A percentile compares a stretch with the other conserved stretches of the same genome.
Evolutionary conservation across 2,797 vertebrate species (phyloP).

Genomic region (Poecilia wingei): DNA sequence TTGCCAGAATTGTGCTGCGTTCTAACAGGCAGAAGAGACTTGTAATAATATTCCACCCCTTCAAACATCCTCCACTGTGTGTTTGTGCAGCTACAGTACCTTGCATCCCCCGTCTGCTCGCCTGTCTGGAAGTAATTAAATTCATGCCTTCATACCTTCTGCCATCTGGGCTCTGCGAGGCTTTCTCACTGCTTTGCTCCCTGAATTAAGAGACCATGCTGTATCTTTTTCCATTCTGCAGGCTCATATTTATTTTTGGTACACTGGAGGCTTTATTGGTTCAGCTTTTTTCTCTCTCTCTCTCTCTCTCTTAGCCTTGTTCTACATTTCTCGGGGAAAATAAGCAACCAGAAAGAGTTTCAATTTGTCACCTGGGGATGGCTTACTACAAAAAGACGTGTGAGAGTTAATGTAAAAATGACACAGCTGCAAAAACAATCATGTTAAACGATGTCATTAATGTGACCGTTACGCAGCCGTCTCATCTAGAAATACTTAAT

Average conservation of each 20-base stretch:
- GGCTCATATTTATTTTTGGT: slow-evolving; percentile 68
- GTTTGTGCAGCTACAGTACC: slow-evolving; percentile 65
- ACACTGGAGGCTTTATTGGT: slow-evolving; percentile 67
- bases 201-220: slow-evolving; percentile 69
- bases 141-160: slow-evolving; percentile 74
- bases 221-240: slow-evolving; percentile 68
- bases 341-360: slow-evolving; percentile 50
- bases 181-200: slow-evolving; percentile 61
- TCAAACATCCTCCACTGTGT: slow-evolving; percentile 50
- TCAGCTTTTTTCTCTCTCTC: slow-evolving; percentile 1
- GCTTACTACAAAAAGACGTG: slow-evolving; percentile 54
- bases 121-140: slow-evolving; percentile 81
- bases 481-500: slow-evolving; percentile 48
- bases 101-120: slow-evolving; percentile 19
- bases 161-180: slow-evolving; percentile 69
- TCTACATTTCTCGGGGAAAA: slow-evolving; percentile 59
- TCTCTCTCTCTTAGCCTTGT: slow-evolving; percentile 20
- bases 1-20: slow-evolving; percentile 31
- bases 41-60: slow-evolving; percentile 48
- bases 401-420: slow-evolving; percentile 55
- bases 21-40: slow-evolving; percentile 43
- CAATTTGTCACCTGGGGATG: slow-evolving; percentile 55
- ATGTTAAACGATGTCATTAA: slow-evolving; percentile 37
- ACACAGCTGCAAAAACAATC: slow-evolving; percentile 68
- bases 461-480: not conserved